Conservation (phyloP, 2,888 invertebrate species). For the Parnassius mnemosyne region DNA sequence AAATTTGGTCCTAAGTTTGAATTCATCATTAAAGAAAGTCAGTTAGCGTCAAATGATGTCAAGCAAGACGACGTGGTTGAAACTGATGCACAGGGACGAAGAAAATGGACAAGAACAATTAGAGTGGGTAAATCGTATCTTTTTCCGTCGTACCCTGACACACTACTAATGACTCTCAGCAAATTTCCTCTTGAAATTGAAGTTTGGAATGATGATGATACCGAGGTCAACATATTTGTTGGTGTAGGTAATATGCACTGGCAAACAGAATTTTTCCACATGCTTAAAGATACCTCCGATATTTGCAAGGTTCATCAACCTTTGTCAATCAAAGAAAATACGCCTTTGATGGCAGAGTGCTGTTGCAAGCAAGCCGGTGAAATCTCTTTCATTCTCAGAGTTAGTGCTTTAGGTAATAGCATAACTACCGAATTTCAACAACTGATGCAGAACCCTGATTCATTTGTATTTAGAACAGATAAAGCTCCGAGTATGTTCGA, state of each 20-base stretch:
- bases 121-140: conserved; percentile 78
- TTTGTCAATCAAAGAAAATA: conserved; percentile 55
- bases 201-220: conserved; percentile 69
- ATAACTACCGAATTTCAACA: conserved; percentile 74
- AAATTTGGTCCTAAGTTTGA: conserved; percentile 73
- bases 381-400: conserved; percentile 66
- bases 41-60: conserved; percentile 52
- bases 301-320: conserved; percentile 55
- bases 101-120: conserved; percentile 62
- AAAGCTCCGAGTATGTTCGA: conserved; percentile 71
- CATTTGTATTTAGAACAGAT: conserved; percentile 67
- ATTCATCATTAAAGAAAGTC: conserved; percentile 73
- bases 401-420: conserved; percentile 73
- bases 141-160: conserved; percentile 72
- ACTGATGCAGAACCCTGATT: conserved; percentile 58
- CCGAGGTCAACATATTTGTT: conserved; percentile 61
- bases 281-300: conserved; percentile 66
- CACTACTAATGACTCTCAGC: conserved; percentile 63
- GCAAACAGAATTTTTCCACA: conserved; percentile 69
- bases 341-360: conserved; percentile 53
- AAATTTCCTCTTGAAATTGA: conserved; percentile 74
- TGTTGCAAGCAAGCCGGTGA: conserved; percentile 65
- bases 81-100: conserved; percentile 53
- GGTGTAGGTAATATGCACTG: conserved; percentile 69
- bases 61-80: conserved; percentile 56